Conservation (phyloP, 2,888 invertebrate species). For the Charanyca ferruginea region DNA sequence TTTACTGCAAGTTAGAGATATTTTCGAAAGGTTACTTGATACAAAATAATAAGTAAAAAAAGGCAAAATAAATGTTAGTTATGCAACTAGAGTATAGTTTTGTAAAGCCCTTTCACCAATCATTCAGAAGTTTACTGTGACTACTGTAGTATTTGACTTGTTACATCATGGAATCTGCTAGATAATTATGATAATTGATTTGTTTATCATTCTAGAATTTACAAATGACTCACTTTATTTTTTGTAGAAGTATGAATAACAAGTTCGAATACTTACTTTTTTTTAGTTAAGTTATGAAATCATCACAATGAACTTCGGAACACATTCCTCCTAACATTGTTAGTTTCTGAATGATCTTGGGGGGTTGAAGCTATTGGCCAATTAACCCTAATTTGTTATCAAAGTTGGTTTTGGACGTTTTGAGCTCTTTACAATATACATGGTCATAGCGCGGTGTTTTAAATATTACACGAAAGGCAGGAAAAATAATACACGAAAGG, state of each 20-base stretch:
- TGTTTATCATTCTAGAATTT: background rate
- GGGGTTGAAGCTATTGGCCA: conserved; percentile 40
- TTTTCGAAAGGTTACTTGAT: too few relatives aligned
- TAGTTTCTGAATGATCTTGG: conserved; percentile 27
- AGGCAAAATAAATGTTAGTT: conserved; percentile 36
- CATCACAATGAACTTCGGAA: conserved; percentile 32
- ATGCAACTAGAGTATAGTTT: conserved; percentile 50
- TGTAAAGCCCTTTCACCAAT: conserved; percentile 25
- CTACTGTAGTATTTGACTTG: background rate
- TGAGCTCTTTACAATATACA: conserved; percentile 30
- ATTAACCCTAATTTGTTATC: conserved; percentile 23
- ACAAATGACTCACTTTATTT: background rate
- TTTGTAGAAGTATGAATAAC: background rate
- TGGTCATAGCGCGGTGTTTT: too few relatives aligned
- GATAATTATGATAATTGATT: background rate
- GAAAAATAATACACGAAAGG: too few relatives aligned
- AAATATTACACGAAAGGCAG: too few relatives aligned
- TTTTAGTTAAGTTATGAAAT: background rate
- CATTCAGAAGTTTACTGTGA: conserved; percentile 39
- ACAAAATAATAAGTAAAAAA: background rate
- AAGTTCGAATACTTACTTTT: background rate
- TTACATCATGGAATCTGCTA: background rate
- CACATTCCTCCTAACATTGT: conserved; percentile 4
- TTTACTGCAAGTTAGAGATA: background rate
- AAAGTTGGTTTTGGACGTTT: conserved; percentile 6